Percentiles rank a stretch among this genome's conserved stretches.
Conservation (phyloP, 1,140 invertebrate genomes). For the Nephila pilipes region DNA sequence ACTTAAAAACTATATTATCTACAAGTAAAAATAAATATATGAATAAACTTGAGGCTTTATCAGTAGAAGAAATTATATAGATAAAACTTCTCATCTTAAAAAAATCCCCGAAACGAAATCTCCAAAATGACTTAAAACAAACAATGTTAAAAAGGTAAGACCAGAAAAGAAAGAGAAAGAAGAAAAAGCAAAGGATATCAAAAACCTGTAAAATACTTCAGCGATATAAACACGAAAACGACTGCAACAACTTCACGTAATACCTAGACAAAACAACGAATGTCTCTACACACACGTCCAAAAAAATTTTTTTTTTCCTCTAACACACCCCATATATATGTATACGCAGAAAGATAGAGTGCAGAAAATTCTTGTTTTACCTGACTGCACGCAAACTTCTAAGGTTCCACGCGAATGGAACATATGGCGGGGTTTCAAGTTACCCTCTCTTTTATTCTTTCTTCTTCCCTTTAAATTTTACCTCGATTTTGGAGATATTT, state of each 20-base stretch:
- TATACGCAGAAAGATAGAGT: neutral
- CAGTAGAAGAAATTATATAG: no score
- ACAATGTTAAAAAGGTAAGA: neutral
- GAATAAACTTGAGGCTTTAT: no score
- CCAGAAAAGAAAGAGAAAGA: neutral
- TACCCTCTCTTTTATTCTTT: neutral
- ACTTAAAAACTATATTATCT: no score
- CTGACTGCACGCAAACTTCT: slow-evolving; percentile 48
- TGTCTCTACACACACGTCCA: neutral
- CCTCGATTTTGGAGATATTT: slow-evolving; percentile 20
- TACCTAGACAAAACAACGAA: slow-evolving; percentile 25
- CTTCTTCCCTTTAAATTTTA: slow-evolving; percentile 49
- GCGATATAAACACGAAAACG: neutral
- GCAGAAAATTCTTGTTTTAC: slow-evolving; percentile 37
- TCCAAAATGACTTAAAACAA: neutral
- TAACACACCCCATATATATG: neutral
- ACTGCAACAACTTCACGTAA: slow-evolving; percentile 11
- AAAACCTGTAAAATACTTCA: slow-evolving; percentile 15
- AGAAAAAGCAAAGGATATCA: neutral
- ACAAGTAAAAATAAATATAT: no score
- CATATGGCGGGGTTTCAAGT: slow-evolving; percentile 50
- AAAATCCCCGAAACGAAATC: no score
- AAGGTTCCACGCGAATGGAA: slow-evolving; percentile 36
- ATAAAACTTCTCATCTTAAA: no score
- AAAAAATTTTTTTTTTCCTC: neutral